A percentile compares a stretch with the other conserved stretches of the same genome.
Evolutionary conservation across 2,113 vertebrate genomes (phyloP).

Genomic region (Peromyscus maniculatus): DNA sequence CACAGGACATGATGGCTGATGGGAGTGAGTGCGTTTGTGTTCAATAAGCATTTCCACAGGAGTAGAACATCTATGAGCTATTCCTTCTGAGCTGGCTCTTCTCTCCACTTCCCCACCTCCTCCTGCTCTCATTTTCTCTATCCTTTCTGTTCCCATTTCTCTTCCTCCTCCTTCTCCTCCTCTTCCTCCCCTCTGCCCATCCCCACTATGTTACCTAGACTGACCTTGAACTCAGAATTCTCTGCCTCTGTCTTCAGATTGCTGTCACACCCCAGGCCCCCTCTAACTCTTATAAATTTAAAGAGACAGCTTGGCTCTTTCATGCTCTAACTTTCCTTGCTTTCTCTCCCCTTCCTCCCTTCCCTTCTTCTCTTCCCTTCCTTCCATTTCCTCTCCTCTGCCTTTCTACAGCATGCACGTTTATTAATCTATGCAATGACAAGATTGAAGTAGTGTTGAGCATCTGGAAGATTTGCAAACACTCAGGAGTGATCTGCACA

Average conservation of each 20-base stretch:
- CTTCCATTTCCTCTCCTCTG: background rate
- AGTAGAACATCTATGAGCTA: background rate
- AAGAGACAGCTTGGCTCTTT: background rate
- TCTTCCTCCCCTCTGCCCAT: too few species aligned
- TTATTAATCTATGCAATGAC: constrained; percentile 1
- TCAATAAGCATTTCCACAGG: background rate
- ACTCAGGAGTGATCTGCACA: background rate
- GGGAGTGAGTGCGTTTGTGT: background rate
- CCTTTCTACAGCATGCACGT: background rate
- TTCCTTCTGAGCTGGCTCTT: background rate
- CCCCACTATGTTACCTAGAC: too few species aligned
- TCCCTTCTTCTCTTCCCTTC: too few species aligned
- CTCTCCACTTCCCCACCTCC: too few species aligned
- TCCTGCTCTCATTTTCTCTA: background rate
- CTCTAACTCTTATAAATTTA: background rate
- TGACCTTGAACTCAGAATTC: background rate
- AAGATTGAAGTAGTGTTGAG: background rate
- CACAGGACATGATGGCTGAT: too few species aligned
- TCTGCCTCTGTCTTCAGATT: background rate
- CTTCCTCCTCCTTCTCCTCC: background rate
- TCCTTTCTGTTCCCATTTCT: background rate
- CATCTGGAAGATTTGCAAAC: background rate
- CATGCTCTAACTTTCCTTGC: background rate
- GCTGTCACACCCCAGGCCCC: background rate
- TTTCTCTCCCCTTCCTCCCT: background rate